Evolutionary conservation across 2,888 invertebrate genomes (phyloP).

Genomic region (Hedya salicella): DNA sequence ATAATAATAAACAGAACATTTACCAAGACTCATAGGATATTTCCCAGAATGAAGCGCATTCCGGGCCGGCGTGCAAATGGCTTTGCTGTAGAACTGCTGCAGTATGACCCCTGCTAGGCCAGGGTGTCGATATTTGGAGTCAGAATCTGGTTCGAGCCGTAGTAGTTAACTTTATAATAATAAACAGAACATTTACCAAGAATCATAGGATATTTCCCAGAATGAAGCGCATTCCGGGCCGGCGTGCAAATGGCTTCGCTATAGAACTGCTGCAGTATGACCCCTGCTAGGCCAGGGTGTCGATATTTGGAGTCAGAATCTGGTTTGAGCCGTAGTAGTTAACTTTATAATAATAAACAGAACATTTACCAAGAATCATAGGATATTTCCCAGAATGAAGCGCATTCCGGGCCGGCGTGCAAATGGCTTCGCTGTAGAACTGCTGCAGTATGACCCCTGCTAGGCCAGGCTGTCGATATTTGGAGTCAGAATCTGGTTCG

Average conservation of each 20-base stretch:
- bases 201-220: constrained; percentile 95
- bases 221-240: constrained; percentile 91
- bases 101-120: constrained; percentile 94
- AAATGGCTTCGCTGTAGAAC: constrained; percentile 94
- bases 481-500: constrained; percentile 94
- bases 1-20: too few species aligned
- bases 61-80: constrained; percentile 94
- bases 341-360: too few species aligned
- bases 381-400: constrained; percentile 95
- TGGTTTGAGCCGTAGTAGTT: constrained; percentile 94
- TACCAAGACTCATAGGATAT: constrained; percentile 93
- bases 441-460: constrained; percentile 94
- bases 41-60: constrained; percentile 93
- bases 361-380: constrained; percentile 91
- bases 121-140: constrained; percentile 96
- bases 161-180: too few species aligned
- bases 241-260: constrained; percentile 94
- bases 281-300: constrained; percentile 93
- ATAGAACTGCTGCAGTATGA: constrained; percentile 94
- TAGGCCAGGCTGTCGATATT: constrained; percentile 95
- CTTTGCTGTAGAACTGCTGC: constrained; percentile 93
- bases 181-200: too few species aligned
- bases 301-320: constrained; percentile 96
- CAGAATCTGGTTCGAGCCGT: constrained; percentile 93
- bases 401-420: constrained; percentile 93